Evolutionary conservation across 2,888 invertebrate genomes (phyloP), one percentile per base, ranked within the genome.

Genomic region (Smittia aterrima): DNA sequence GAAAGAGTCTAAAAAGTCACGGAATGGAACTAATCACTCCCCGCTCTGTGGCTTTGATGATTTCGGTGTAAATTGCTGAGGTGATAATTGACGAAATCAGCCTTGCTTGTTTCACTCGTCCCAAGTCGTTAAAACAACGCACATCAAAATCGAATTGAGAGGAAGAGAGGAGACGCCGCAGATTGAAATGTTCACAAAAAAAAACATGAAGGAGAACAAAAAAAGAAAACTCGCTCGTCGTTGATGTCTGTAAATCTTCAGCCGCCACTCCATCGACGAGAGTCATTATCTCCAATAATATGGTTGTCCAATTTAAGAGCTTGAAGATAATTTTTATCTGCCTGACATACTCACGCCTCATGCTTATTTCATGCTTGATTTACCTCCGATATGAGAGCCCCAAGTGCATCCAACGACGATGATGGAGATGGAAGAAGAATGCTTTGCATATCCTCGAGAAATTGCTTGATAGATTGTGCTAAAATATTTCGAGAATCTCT

Each of bases 21-120:
- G 47, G 16, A n/a, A 47, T 47, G 47, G 47, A n/a, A 47, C 47
- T 47, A 47, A 47, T 47, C 58, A 58, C 58, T 11, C 11, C 24
- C 3, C 11, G 2, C 18, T 13, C 24, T 58, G 53, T 53, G 58
- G 58, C 58, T 58, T 58, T 58, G 20, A 22, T 58, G 11, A 24
- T 24, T 13, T 47, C n/a, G 47, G 47, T 67, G 67, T 67, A 67
- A 54, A 70, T 54, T 70, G n/a, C 22, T 7, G 32, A 70, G 18
- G 70, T 70, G 70, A 27, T 70, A 70, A 70, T 70, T 70, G 70
- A 70, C 54, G 11, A 27, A 70, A 53, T 38, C 64, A 64, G 64
- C 9, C 18, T n/a, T 64, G 25, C 25, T 6, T 64, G 11, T 64
- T 64, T 27, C 64, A 32, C 11, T 64, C 27, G 16, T 64, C 64